A percentile compares a stretch with the other conserved stretches of the same genome.
Evolutionary conservation across 2,797 vertebrate species (phyloP).

Genomic region (Enteromius mattozi): DNA sequence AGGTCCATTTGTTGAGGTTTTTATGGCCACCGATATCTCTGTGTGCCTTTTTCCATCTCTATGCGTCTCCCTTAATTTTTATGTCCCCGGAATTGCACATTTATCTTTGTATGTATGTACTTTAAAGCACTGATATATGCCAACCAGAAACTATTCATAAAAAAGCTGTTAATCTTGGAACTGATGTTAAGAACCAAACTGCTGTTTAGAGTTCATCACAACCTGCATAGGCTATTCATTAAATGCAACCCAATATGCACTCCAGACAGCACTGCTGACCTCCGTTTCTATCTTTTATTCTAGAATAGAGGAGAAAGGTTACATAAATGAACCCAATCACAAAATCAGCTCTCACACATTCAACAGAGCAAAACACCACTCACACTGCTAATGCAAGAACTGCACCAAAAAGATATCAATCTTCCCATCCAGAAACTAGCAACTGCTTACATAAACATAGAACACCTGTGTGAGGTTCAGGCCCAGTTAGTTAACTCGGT

Average conservation of each 20-base stretch:
- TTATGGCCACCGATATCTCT: not conserved
- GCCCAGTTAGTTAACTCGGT: slow-evolving; percentile 5
- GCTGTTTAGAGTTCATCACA: not conserved
- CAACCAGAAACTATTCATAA: not conserved
- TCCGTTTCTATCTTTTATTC: not conserved
- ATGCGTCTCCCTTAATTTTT: not conserved
- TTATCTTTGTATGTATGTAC: not conserved
- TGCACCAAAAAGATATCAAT: not conserved
- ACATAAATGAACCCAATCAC: not conserved
- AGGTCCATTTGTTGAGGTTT: slow-evolving; percentile 7
- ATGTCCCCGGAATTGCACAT: not conserved
- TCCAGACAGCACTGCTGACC: not conserved
- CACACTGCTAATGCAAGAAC: not conserved
- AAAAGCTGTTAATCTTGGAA: slow-evolving; percentile 1
- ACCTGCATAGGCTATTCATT: slow-evolving; percentile 1
- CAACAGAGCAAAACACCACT: not conserved
- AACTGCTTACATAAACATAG: not conserved
- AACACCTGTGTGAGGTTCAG: not conserved
- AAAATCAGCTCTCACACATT: not conserved
- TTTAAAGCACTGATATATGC: not conserved
- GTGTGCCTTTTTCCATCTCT: not conserved
- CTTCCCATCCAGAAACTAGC: not conserved
- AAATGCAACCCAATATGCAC: not conserved
- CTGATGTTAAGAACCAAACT: not conserved
- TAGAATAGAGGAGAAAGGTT: not conserved